A percentile compares a stretch with the other conserved stretches of the same genome.
Evolutionary conservation across 2,113 vertebrate genomes (phyloP).

Genomic region (Rutilus rutilus): DNA sequence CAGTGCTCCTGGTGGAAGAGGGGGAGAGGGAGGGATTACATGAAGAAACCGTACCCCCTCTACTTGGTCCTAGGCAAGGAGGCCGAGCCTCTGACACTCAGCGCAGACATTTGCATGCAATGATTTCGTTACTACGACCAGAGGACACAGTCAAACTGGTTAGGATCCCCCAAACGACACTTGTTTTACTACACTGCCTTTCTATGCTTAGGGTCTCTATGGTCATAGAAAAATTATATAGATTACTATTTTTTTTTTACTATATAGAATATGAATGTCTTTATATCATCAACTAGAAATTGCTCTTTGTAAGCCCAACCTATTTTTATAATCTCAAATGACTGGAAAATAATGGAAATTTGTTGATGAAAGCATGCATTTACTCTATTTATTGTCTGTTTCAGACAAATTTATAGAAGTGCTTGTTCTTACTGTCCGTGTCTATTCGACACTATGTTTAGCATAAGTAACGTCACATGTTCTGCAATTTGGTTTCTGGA

Average conservation of each 20-base stretch:
- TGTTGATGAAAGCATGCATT: not conserved
- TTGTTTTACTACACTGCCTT: not conserved
- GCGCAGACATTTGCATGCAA: slow-evolving; percentile 82
- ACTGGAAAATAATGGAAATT: not conserved
- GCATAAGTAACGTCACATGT: not conserved
- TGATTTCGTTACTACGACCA: slow-evolving; percentile 86
- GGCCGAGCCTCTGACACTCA: slow-evolving; percentile 68
- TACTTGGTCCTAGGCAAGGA: slow-evolving; percentile 52
- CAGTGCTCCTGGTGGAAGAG: slow-evolving; percentile 83
- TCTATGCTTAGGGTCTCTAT: not conserved
- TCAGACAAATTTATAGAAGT: not conserved
- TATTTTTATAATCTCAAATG: not conserved
- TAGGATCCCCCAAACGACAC: slow-evolving; percentile 5
- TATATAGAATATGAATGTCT: too few species aligned
- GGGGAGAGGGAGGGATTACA: slow-evolving; percentile 62
- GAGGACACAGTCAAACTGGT: slow-evolving; percentile 91
- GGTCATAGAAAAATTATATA: not conserved
- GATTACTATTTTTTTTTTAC: too few species aligned
- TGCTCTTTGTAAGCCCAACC: not conserved
- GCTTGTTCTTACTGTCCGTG: not conserved
- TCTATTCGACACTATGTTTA: not conserved
- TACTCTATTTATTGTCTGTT: not conserved
- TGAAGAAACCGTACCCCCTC: slow-evolving; percentile 53
- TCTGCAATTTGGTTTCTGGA: slow-evolving; percentile 8
- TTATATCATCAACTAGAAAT: too few species aligned